A percentile compares a stretch with the other conserved stretches of the same genome.
Evolutionary conservation across 2,113 vertebrate genomes (phyloP).

Genomic region (Phycodurus eques): DNA sequence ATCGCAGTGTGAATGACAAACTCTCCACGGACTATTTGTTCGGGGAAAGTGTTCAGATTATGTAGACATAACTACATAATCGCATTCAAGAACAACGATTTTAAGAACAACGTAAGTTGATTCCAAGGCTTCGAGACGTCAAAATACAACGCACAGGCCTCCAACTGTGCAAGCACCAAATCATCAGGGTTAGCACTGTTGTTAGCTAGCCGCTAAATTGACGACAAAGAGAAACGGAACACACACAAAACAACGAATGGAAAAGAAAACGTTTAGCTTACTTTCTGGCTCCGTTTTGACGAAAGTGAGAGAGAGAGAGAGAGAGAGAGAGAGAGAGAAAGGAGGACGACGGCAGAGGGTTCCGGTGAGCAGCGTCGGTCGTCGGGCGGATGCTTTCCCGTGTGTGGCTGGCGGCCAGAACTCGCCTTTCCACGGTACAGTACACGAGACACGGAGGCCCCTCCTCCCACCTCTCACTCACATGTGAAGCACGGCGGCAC

Average conservation of each 20-base stretch:
- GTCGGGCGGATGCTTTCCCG: background rate
- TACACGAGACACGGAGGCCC: slow-evolving; percentile 62
- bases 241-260: background rate
- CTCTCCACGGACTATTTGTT: background rate
- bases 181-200: background rate
- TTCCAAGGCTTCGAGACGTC: background rate
- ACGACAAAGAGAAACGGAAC: background rate
- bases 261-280: background rate
- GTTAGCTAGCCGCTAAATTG: background rate
- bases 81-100: background rate
- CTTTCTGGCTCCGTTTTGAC: background rate
- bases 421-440: slow-evolving; percentile 59
- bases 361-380: background rate
- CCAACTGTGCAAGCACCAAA: background rate
- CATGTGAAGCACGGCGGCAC: slow-evolving; percentile 42
- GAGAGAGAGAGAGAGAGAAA: background rate
- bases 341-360: background rate
- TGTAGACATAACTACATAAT: background rate
- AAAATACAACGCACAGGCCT: background rate
- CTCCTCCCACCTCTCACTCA: slow-evolving; percentile 42
- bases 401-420: background rate
- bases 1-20: background rate
- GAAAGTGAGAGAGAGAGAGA: background rate
- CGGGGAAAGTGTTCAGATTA: too few species aligned
- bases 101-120: background rate